Base-by-base conservation (phyloP, 2,888 invertebrate species). In the Acronicta aceris region DNA sequence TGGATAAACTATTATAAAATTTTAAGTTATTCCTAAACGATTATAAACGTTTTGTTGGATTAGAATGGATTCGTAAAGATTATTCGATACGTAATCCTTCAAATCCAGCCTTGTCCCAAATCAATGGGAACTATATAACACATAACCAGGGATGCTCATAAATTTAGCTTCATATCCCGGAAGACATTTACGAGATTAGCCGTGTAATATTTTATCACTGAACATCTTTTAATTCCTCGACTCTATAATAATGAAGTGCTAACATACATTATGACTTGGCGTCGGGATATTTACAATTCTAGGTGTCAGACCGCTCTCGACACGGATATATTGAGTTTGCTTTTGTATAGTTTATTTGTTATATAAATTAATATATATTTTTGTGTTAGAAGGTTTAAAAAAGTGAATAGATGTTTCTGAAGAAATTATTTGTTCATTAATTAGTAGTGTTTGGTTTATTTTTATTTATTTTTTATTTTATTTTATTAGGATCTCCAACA, bases 171-270 rank as follows among this genome's bases (percentile, higher is more conserved):
- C 0, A 25, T 17, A 48, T 8, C 36, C 8, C 54, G 27, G 43
- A 66, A 71, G 53, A 58, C 42, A 55, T 56, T 38, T 21, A 10
- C n/a, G 49, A 52, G 45, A 71, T 52, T 71, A 51, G 48, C 40
- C 5, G 17, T 5, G 15, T 27, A 38, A 43, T 43, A n/a, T 10
- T n/a, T 33, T 59, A 16, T 54, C 51, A 36, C 51, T 41, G 16
- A 58, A 52, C n/a, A 42, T 15, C 7, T 2, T 50, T 41, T 58
- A 49, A 54, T 56, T 54, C 38, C 41, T 38, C 30, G 16, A 41
- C 27, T 42, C 6, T 6, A n/a, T 10, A 21, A 40, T 21, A 71
- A 70, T 62, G 67, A 25, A 42, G 49, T 61, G 72, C 8, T 52
- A 57, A 49, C 54, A 49, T 52, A n/a, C n/a, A 51, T 54, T 42